Evolutionary conservation across 1,140 invertebrate genomes (phyloP), one percentile per base, ranked within the genome.

Genomic region (Drosophila repletoides): DNA sequence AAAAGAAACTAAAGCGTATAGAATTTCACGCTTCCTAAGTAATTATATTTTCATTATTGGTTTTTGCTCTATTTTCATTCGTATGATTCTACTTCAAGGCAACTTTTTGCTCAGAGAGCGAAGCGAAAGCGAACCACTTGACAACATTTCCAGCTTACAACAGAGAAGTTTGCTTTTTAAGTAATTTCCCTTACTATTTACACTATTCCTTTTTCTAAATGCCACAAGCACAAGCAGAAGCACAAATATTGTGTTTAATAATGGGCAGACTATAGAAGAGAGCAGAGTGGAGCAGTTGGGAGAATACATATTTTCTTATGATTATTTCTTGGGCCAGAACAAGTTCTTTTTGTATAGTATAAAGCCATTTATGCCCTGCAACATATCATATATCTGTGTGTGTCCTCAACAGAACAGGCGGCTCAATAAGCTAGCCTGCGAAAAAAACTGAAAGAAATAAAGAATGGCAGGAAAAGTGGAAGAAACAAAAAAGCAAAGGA

Each of bases 371-470:
- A 41, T 60, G 63, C 55, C 55, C 10, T 22, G 6, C 55, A 48
- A 49, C 28, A 55, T 29, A 24, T 55, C 64, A 51, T 76, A 71
- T 59, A 75, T 76, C 75, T 76, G 63, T 70, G 73, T 65, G 69
- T 73, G 75, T 79, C 51, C 55, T 68, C 40, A 34, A 29, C 61
- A 77, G 68, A 53, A 43, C 49, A 53, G 52, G 63, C 74, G 58
- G 59, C 74, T 79, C 75, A 79, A 79, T 69, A 77, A 74, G 75
- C 72, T 43, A 59, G 58, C 31, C 72, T 19, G 45, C 58, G 61
- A 73, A 73, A 43, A 31, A 72, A 69, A 22, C 36, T 26, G 5
- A 17, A 36, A 31, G 26, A 41, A 33, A 63, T 15, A 36, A 49
- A 59, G 36, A 53, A 19, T n/a, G 15, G 2, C 14, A 15, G 15